These are phyloP conservation scores for Morpho helenor DNA, from an alignment of 2,888 invertebrate species.

Conservation along the genomic window DNA sequence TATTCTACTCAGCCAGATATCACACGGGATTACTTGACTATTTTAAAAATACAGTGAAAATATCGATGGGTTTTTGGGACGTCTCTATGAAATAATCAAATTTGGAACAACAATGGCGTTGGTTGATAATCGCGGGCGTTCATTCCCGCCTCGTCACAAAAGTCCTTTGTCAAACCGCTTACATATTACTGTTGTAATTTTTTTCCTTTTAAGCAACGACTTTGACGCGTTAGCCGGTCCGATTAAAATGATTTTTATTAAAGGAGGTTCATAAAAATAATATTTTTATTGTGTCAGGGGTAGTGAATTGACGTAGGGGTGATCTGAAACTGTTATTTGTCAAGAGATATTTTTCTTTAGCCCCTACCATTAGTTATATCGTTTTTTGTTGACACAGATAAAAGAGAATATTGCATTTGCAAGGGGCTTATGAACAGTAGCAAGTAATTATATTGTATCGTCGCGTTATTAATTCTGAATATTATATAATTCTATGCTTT, in stretches of 20 bases:
- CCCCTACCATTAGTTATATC: constrained; percentile 40
- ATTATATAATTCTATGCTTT: background rate
- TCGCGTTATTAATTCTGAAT: background rate
- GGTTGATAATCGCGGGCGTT: constrained; percentile 66
- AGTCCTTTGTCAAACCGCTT: constrained; percentile 60
- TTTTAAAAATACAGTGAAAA: no score
- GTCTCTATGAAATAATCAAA: constrained; percentile 63
- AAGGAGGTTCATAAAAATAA: constrained; percentile 69
- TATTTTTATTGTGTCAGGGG: constrained; percentile 48
- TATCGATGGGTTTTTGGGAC: constrained; percentile 18
- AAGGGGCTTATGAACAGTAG: constrained; percentile 30
- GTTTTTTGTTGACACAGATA: constrained; percentile 64
- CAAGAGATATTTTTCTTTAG: constrained; percentile 53
- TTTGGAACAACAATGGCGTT: constrained; percentile 67
- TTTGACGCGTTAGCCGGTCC: constrained; percentile 30
- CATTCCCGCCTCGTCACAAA: constrained; percentile 51
- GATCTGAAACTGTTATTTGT: constrained; percentile 42
- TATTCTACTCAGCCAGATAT: no score
- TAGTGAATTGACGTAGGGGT: constrained; percentile 40
- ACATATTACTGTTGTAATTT: constrained; percentile 40
- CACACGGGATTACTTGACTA: no score
- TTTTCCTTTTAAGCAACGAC: constrained; percentile 30
- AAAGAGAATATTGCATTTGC: constrained; percentile 50
- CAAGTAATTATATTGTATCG: constrained; percentile 12
- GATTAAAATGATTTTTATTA: constrained; percentile 57